phyloP scores from a whole-genome alignment of 2,113 vertebrate species.

The Butorides virescens region DNA sequence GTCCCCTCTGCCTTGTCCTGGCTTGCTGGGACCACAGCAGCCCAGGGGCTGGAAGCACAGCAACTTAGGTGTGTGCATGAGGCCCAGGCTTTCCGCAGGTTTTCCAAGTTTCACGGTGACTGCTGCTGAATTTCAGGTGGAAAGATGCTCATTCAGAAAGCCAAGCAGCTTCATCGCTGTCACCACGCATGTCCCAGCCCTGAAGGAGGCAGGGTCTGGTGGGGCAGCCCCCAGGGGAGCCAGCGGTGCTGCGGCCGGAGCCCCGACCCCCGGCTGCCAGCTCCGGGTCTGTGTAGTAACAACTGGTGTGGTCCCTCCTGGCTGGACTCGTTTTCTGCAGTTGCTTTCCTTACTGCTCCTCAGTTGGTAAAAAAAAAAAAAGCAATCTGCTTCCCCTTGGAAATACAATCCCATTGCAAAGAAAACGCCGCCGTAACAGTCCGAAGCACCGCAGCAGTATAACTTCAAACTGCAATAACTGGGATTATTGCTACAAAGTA shows the following conservation, averaged over 20 bases:
- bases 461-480: neutral
- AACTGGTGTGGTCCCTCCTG: neutral
- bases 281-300: neutral
- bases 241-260: rapidly evolving
- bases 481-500: neutral
- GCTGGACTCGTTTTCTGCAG: neutral
- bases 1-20: neutral
- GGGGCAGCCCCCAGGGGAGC: neutral
- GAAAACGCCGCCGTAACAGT: neutral
- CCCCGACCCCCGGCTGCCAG: neutral
- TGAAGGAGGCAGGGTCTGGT: neutral
- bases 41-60: neutral
- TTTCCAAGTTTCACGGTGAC: neutral
- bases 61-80: neutral
- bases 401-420: neutral
- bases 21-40: neutral
- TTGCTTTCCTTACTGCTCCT: neutral
- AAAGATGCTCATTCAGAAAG: neutral
- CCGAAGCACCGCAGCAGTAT: neutral
- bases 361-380: neutral
- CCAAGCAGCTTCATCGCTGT: neutral
- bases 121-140: neutral
- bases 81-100: neutral
- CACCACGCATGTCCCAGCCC: rapidly evolving
- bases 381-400: neutral